Conservation (phyloP, 2,797 vertebrate species). For the Aldrovandia affinis region DNA sequence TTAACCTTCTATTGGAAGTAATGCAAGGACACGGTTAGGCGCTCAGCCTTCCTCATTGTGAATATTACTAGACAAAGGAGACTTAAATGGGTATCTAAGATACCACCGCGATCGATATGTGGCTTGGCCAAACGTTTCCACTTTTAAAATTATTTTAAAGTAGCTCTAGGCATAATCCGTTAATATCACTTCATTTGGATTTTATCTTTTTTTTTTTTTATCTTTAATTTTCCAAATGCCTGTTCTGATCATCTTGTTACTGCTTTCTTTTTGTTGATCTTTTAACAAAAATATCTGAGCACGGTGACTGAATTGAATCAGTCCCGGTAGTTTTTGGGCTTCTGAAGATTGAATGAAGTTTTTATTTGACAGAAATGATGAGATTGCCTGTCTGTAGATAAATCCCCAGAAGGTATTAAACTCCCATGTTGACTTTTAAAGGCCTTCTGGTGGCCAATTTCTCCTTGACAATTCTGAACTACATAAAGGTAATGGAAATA, state of each 20-base stretch:
- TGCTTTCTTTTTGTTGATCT: not conserved
- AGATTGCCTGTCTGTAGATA: not conserved
- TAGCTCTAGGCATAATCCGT: not conserved
- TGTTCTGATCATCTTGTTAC: not conserved
- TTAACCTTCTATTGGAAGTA: no score
- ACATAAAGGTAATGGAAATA: not conserved
- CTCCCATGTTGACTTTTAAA: not conserved
- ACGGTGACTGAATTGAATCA: not conserved
- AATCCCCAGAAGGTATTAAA: not conserved
- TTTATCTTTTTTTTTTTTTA: not conserved
- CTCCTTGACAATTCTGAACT: not conserved
- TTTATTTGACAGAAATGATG: not conserved
- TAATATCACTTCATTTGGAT: not conserved
- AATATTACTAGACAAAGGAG: no score
- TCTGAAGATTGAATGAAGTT: not conserved
- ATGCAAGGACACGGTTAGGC: no score
- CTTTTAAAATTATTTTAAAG: not conserved
- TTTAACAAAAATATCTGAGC: not conserved
- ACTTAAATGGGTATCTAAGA: not conserved
- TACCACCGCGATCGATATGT: not conserved
- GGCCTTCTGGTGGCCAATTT: not conserved
- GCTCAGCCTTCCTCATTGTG: no score
- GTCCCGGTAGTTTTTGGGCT: not conserved
- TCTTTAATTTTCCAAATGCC: not conserved
- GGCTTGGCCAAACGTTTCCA: not conserved